Conservation (phyloP, 2,888 invertebrate genomes). For the Pyrocoelia pectoralis region DNA sequence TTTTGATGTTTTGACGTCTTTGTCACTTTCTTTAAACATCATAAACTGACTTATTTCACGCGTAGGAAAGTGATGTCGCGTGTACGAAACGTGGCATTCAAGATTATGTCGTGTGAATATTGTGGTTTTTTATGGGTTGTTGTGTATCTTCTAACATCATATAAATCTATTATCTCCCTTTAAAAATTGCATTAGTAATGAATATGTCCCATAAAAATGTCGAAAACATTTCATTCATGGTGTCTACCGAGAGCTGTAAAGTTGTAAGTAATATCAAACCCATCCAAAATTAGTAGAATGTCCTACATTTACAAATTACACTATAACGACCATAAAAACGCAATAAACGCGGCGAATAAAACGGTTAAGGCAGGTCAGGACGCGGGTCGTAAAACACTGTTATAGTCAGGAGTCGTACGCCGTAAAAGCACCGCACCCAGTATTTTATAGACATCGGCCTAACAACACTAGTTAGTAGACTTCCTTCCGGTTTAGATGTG, state of each 20-base stretch:
- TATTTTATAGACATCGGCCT: slow-evolving; percentile 55
- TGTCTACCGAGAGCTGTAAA: slow-evolving; percentile 48
- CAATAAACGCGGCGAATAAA: slow-evolving; percentile 60
- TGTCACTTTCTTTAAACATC: slow-evolving; percentile 1
- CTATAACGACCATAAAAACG: slow-evolving; percentile 58
- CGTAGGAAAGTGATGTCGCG: not conserved
- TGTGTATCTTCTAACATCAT: not conserved
- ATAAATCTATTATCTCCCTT: slow-evolving; percentile 11
- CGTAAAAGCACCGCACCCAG: slow-evolving; percentile 54
- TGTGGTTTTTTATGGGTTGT: not conserved
- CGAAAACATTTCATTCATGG: slow-evolving; percentile 51
- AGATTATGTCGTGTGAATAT: not conserved
- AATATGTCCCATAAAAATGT: slow-evolving; percentile 11
- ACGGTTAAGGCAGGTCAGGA: slow-evolving; percentile 59
- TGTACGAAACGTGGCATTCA: not conserved
- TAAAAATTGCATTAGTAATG: slow-evolving; percentile 18
- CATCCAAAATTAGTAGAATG: slow-evolving; percentile 58
- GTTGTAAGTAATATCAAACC: slow-evolving; percentile 55
- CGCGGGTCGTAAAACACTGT: slow-evolving; percentile 56
- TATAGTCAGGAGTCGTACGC: slow-evolving; percentile 56
- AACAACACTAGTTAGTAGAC: slow-evolving; percentile 51
- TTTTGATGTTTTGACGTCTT: not conserved
- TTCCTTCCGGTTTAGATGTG: slow-evolving; percentile 45
- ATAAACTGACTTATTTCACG: not conserved
- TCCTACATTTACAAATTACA: slow-evolving; percentile 59